Evolutionary conservation across 2,888 invertebrate genomes (phyloP).

Genomic region (Morinoia aosen): DNA sequence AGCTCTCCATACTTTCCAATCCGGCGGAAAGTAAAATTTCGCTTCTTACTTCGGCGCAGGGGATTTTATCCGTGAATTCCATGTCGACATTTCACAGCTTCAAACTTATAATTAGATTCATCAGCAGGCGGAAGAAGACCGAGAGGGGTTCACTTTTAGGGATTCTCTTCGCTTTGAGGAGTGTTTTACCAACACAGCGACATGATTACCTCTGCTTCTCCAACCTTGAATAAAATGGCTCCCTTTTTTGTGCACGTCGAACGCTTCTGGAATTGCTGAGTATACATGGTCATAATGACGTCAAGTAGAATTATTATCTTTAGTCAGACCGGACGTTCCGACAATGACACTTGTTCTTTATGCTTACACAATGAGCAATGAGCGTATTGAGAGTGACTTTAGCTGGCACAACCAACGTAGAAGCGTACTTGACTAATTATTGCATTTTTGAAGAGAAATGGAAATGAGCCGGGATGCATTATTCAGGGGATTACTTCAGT

Average conservation of each 20-base stretch:
- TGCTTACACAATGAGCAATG: not conserved
- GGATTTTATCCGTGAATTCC: not conserved
- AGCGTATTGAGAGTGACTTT: not conserved
- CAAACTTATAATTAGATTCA: conserved; percentile 52
- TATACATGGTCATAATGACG: not conserved
- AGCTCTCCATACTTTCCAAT: conserved; percentile 33
- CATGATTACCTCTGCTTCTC: conserved; percentile 22
- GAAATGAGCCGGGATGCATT: not conserved
- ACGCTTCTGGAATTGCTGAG: not conserved
- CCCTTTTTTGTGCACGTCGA: not conserved
- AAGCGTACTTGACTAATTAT: not conserved
- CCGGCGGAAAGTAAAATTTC: not conserved
- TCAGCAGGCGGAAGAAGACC: conserved; percentile 23
- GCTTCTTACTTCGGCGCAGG: not conserved
- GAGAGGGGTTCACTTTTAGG: not conserved
- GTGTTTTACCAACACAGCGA: conserved; percentile 25
- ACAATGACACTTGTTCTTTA: not conserved
- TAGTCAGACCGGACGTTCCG: not conserved
- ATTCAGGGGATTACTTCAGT: not conserved
- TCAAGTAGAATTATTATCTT: not conserved
- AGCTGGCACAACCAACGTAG: not conserved
- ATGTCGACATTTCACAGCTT: conserved; percentile 50
- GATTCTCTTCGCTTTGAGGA: conserved; percentile 27
- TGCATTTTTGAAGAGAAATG: not conserved
- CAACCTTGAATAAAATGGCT: not conserved